Conservation (phyloP, 2,113 vertebrate species). For the Excalfactoria chinensis region DNA sequence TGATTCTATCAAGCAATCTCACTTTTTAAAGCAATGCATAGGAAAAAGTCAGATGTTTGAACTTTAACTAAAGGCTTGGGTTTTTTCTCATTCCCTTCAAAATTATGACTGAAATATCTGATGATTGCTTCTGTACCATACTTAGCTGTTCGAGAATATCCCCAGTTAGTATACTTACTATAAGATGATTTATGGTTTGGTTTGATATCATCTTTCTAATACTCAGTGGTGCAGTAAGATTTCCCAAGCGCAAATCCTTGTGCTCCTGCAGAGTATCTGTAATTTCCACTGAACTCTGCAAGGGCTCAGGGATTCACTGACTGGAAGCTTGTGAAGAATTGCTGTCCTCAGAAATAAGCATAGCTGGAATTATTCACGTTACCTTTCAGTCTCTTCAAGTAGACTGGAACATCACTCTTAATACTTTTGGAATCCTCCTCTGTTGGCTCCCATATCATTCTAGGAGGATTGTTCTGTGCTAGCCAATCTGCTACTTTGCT, state of each 20-base stretch:
- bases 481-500: constrained; percentile 99
- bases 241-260: not conserved
- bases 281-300: not conserved
- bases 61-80: not conserved
- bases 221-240: not conserved
- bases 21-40: constrained; percentile 2
- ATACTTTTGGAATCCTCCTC: constrained; percentile 98
- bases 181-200: not conserved
- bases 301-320: not conserved
- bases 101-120: not conserved
- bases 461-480: constrained; percentile 95
- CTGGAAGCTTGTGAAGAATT: not conserved
- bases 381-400: constrained; percentile 98
- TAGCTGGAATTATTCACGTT: constrained; percentile 71
- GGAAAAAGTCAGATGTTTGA: not conserved
- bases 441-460: constrained; percentile 89
- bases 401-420: constrained; percentile 95
- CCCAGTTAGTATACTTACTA: not conserved
- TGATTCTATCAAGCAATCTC: constrained; percentile 27
- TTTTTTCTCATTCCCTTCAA: constrained; percentile 15
- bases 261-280: not conserved
- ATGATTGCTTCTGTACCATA: not conserved
- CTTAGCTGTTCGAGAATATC: not conserved
- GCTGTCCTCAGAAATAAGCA: constrained; percentile 16
- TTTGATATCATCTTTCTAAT: not conserved